phyloP scores from a whole-genome alignment of 2,888 invertebrate species.

The Oxyteleia sp. region DNA sequence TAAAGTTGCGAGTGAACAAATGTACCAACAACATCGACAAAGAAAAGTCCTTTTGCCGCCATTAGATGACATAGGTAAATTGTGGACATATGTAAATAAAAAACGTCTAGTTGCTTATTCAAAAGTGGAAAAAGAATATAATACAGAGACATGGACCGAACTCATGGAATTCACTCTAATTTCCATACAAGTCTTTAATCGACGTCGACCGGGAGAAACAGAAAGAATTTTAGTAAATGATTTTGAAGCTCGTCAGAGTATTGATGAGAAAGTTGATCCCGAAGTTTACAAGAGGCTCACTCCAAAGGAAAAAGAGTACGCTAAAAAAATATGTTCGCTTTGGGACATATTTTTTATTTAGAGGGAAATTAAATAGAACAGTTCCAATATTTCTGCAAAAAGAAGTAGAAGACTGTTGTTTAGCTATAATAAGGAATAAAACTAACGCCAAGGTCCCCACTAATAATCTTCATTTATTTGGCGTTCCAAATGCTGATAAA shows the following conservation, averaged over 20 bases:
- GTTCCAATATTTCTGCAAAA: constrained; percentile 44
- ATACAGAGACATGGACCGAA: constrained; percentile 53
- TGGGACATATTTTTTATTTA: too few species aligned
- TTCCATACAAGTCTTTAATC: constrained; percentile 75
- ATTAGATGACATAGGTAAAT: constrained; percentile 51
- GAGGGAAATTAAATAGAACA: constrained; percentile 74
- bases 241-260: constrained; percentile 69
- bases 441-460: constrained; percentile 5
- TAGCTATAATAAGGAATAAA: constrained; percentile 40
- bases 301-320: constrained; percentile 58
- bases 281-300: constrained; percentile 64
- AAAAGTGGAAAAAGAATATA: constrained; percentile 12
- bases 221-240: constrained; percentile 72
- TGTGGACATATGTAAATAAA: constrained; percentile 29
- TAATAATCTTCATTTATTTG: constrained; percentile 38
- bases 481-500: constrained; percentile 28
- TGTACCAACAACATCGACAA: constrained; percentile 26
- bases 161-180: constrained; percentile 70
- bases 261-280: constrained; percentile 66
- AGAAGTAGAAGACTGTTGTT: constrained; percentile 30
- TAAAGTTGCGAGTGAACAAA: constrained; percentile 50
- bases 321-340: constrained; percentile 74
- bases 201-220: constrained; percentile 75
- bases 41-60: constrained; percentile 46
- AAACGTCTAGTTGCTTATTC: constrained; percentile 14